Evolutionary conservation across 2,888 invertebrate species (phyloP), one percentile per base, ranked within the genome.

Genomic region (Coleophora flavipennella): DNA sequence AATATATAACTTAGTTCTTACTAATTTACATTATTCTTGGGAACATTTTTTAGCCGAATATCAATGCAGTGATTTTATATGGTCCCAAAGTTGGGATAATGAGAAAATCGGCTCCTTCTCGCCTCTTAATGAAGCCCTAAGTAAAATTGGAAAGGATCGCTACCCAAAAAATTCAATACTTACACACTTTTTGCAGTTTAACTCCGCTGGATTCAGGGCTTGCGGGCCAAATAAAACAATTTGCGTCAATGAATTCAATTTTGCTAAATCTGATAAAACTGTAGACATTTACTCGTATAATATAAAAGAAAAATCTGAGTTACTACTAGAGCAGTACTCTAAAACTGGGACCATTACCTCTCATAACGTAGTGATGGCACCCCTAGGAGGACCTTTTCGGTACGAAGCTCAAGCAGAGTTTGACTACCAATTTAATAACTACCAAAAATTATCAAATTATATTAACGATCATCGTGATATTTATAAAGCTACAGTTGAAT

Each of bases 361-460:
- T 0, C 96, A 97, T 69, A 97, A 97, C 63, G 92, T 94, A 1
- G 91, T 96, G 0, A 86, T 99, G 29, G 94, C 97, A 64, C 96
- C 97, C 0, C 78, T 99, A 1, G 98, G 98, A 0, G 97, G 97
- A 61, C 94, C 96, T 59, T 96, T 96, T 70, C 87, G 93, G 8
- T 98, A 94, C 69, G 94, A 96, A 66, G 88, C 90, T 40, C 90
- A 91, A 45, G 87, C 91, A 28, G 98, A 98, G 75, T 97, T 97
- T 88, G 95, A 96, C 65, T 96, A 95, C 62, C 97, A 97, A 67
- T 97, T 95, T 63, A 88, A 89, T 33, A 97, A 97, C 67, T 99
- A 97, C 71, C 90, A 92, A 57, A 90, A 90, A 64, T 86, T 99
- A 7, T 91, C 95, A 39, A 91, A 96, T 51, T 95, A 92, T 62